These are phyloP conservation scores for Rhabdomys pumilio DNA, from an alignment of 2,797 vertebrate genomes.

Conservation along the genomic window DNA sequence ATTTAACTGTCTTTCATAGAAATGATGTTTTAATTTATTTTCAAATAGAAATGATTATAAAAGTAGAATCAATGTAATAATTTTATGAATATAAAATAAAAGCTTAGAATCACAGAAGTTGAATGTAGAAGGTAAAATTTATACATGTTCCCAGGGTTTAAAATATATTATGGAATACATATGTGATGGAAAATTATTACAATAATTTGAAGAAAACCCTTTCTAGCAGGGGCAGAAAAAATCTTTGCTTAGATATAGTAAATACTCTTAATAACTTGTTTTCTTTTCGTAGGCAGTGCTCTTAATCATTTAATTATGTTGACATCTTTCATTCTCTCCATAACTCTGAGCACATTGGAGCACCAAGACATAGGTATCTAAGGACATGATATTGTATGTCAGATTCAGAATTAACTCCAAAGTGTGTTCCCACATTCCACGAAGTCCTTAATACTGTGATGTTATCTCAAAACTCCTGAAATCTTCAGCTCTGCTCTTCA, in stretches of 20 bases:
- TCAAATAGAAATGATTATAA: slow-evolving; percentile 1
- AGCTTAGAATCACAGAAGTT: background rate
- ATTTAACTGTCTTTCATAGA: background rate
- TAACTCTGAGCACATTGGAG: background rate
- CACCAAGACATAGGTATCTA: background rate
- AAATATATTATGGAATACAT: background rate
- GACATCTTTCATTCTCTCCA: background rate
- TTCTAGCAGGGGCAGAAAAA: background rate
- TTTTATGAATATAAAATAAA: slow-evolving; percentile 53
- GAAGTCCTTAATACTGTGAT: background rate
- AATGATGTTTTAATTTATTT: slow-evolving; percentile 42
- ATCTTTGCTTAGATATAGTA: background rate
- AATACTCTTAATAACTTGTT: background rate
- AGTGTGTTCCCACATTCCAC: background rate
- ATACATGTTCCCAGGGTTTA: background rate
- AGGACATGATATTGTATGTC: background rate
- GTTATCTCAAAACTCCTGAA: background rate
- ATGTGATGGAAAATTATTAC: slow-evolving; percentile 28
- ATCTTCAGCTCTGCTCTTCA: background rate
- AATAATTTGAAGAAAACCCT: slow-evolving; percentile 19
- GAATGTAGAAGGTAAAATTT: slow-evolving; percentile 3
- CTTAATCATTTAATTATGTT: slow-evolving; percentile 1
- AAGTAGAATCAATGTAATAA: slow-evolving; percentile 16
- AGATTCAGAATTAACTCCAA: background rate
- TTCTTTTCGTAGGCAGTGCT: background rate